Base-by-base conservation (phyloP, 2,113 vertebrate species). In the Zosterops lateralis region DNA sequence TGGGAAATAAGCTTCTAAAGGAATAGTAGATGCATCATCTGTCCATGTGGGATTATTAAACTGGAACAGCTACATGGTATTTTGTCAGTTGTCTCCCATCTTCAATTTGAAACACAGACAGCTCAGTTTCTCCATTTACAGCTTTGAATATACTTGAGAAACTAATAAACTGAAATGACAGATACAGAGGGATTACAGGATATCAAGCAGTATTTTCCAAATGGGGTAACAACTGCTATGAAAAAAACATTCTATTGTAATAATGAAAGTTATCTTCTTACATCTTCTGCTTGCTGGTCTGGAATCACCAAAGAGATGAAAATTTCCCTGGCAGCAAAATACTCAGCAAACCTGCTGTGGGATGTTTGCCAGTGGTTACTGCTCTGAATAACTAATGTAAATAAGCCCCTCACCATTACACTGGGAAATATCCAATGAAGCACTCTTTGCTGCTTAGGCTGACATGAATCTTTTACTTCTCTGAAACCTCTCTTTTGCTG, bases 261-360 rank as follows among this genome's bases (percentile, higher is more conserved):
- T 96, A 95, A 95, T 96, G 84, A 64, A 97, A 96, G 81, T 94
- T 97, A 89, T 96, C 80, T 87, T 89, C 96, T 92, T 95, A 71
- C 85, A 91, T 95, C 96, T 78, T 96, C 60, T 92, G 81, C 47
- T 78, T 94, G 56, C 75, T 96, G 32, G 48, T 68, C 86, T 95
- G 60, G 81, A 93, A 97, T 85, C 81, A 77, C 66, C 71, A 89
- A 93, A 92, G 86, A 95, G 74, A 92, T 87, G 31, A 77, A 54
- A 76, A 93, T 89, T 83, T 91, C 42, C 91, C 71, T 42, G 51
- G 84, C 61, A 81, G 80, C 74, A 84, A 84, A 92, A 57, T 70
- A 44, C 31, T 56, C 16, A 0, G 54, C 34, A 91, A 92, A 80
- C 67, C 66, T 72, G 42, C 81, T 80, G 72, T 50, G 85, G 87